Conservation (phyloP, 2,113 vertebrate genomes). For the Athene cunicularia region DNA sequence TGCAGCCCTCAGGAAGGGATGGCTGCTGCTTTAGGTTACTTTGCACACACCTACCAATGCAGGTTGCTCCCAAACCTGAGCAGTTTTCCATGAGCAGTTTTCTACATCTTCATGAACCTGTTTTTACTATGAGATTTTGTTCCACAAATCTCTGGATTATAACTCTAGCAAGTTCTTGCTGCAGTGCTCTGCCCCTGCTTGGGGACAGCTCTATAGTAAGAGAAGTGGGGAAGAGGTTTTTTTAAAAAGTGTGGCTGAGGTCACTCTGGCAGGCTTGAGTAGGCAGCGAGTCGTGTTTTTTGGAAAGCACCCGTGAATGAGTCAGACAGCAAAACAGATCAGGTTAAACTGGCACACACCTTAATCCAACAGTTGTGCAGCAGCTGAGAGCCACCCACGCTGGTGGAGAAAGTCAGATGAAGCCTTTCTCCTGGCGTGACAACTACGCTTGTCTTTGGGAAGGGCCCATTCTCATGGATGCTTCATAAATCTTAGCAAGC, state of each 20-base stretch:
- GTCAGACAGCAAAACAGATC: neutral
- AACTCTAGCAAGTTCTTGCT: neutral
- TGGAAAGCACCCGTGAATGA: fast-evolving
- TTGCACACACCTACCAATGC: neutral
- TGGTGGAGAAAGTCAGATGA: neutral
- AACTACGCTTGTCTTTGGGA: neutral
- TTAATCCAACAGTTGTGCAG: neutral
- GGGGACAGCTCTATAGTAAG: neutral
- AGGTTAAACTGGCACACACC: neutral
- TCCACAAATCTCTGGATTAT: neutral
- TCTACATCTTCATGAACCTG: neutral
- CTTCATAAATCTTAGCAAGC: neutral
- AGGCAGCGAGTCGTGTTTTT: neutral
- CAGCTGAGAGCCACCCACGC: neutral
- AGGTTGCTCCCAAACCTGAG: neutral
- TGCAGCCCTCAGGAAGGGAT: neutral
- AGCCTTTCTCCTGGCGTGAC: neutral
- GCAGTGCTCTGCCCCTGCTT: neutral
- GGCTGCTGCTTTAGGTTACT: neutral
- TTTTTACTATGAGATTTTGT: neutral
- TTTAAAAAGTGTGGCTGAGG: neutral
- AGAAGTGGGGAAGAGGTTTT: neutral
- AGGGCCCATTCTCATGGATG: neutral
- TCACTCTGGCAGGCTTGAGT: neutral
- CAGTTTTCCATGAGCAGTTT: neutral